Base-by-base conservation (phyloP, 2,888 invertebrate species). In the Fragum whitleyi region DNA sequence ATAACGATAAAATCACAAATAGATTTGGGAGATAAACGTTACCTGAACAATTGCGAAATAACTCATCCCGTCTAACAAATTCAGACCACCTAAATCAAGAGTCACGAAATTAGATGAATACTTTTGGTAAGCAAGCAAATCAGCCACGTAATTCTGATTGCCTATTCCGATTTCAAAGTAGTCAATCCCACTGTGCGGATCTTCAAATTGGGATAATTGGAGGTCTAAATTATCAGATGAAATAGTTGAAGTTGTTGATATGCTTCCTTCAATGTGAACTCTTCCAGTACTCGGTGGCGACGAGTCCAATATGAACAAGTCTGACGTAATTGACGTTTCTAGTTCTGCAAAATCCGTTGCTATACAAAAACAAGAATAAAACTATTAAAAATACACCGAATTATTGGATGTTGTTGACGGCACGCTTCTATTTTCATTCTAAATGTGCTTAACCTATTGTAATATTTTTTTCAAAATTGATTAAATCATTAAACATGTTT, bases 241-340 rank as follows among this genome's bases (percentile, higher is more conserved):
- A 19, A 70, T 36, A 39, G 36, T 32, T 26, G 28, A 14, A 11
- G 14, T 26, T 2, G 21, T 53, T 1, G 6, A 32, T 11, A 9
- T 0, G 26, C n/a, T 59, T 29, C 21, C 57, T 9, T 59, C 23
- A 19, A 71, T n/a, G 1, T 53, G n/a, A 2, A 69, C 14, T 5
- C 19, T 7, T 0, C 87, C 87, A 14, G 70, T 21, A 14, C 55
- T 32, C 11, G 87, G 87, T 7, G 59, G 72, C 2, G 65, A 68
- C 16, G 67, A 67, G 57, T 87, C 87, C 16, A 85, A 28, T 9
- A 82, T n/a, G 29, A 87, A 72, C 7, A 78, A 80, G 57, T 85
- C 85, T 14, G 85, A 81, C 6, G 61, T 68, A 0, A 83, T 23
- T 16, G 67, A 55, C 1, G 82, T 81, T 16, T 77, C 74, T 6